A percentile compares a stretch with the other conserved stretches of the same genome.
Evolutionary conservation across 64 coral and sea anemone genomes (phyloP).

Genomic region (Actinia tenebrosa): DNA sequence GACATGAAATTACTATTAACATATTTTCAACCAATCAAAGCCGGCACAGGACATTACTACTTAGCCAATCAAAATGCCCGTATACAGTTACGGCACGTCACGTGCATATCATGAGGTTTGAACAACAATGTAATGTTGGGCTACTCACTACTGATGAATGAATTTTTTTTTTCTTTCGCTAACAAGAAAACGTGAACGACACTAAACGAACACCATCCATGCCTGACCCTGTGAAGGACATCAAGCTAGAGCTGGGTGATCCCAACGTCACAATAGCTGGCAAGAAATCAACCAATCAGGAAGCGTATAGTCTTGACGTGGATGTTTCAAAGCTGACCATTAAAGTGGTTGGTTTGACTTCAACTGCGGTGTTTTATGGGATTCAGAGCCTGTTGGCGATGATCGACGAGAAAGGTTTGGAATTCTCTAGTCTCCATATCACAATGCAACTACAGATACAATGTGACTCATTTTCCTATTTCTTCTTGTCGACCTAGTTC

Average conservation of each 20-base stretch:
- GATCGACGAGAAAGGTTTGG: conserved; percentile 14
- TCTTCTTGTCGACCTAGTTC: no score
- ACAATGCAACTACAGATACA: no score
- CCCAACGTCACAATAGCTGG: conserved; percentile 23
- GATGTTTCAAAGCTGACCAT: conserved; percentile 31
- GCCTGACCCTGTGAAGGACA: conserved; percentile 13
- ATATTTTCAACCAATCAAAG: no score
- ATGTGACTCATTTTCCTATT: no score
- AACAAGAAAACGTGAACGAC: conserved; percentile 19
- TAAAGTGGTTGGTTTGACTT: conserved; percentile 15
- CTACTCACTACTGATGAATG: no score
- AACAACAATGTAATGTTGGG: no score
- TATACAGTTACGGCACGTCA: no score
- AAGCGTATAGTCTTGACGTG: conserved; percentile 51
- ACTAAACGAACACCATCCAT: conserved; percentile 11
- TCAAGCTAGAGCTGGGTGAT: conserved; percentile 22
- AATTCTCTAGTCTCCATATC: background rate
- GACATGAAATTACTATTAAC: no score
- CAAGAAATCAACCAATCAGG: conserved; percentile 21
- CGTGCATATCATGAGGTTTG: background rate
- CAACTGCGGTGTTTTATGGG: conserved; percentile 56
- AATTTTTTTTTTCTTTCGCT: background rate
- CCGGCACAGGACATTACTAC: no score
- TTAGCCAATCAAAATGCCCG: no score
- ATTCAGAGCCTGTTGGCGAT: conserved; percentile 45